Evolutionary conservation across 1,140 invertebrate species (phyloP), one percentile per base, ranked within the genome.

Genomic region (Euura lappo): DNA sequence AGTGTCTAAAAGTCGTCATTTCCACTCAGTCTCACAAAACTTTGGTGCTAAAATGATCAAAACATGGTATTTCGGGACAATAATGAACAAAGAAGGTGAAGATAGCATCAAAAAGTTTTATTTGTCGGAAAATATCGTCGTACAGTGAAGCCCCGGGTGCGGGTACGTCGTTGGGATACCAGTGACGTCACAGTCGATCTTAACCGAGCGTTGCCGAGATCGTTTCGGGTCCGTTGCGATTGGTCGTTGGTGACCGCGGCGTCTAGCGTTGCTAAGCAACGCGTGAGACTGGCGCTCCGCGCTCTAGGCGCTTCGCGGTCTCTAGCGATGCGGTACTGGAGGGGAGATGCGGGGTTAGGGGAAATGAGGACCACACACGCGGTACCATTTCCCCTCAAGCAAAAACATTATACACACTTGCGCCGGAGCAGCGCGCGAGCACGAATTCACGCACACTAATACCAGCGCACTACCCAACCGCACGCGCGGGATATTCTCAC

Each of bases 331-430:
- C 13, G 46, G 11, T 45, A 44, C 45, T 2, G 2, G 71, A 66
- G 6, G 11, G 65, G 45, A 28, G 68, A 6, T 44, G 74, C 75
- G 76, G 72, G 76, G 71, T 71, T 76, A 78, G 77, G 78, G 78
- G 83, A 78, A 77, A 75, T 78, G 77, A 78, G 80, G 84, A 86
- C 85, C 85, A 85, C 85, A 85, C 85, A 85, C 84, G 85, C 84
- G 83, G 79, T 85, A 84, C 85, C 83, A 86, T 84, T 85, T 85
- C 83, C 85, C 85, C 84, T 83, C 80, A 79, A 85, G 84, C 85
- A 86, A 86, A 85, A 86, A 86, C 84, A 86, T 82, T 83, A 84
- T 81, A 80, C 76, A 82, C 80, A 84, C 81, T 80, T 69, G n/a
- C 43, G n/a, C 71, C 72, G 71, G 28, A 6, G 51, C 67, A 28